phyloP scores from a whole-genome alignment of 2,888 invertebrate genomes.

The Phoronis australis region DNA sequence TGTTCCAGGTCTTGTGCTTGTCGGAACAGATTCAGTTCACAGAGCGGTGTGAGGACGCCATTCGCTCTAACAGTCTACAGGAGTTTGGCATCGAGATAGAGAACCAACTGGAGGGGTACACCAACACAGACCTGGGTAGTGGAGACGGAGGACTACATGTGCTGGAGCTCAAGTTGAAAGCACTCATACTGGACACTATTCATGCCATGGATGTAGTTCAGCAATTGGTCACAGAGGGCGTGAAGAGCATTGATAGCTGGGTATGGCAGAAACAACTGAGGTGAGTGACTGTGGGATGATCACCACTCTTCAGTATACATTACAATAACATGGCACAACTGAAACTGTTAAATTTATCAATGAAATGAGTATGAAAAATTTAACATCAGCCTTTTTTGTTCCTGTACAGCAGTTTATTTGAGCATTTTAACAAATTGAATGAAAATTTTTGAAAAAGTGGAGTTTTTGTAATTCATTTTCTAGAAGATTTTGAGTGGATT shows the following conservation, averaged over 20 bases:
- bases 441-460: too few species aligned
- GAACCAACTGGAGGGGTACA: constrained; percentile 54
- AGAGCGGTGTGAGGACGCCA: constrained; percentile 74
- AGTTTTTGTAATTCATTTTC: too few species aligned
- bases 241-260: constrained; percentile 73
- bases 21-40: constrained; percentile 82
- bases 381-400: too few species aligned
- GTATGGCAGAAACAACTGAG: constrained; percentile 91
- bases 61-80: constrained; percentile 58
- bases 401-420: too few species aligned
- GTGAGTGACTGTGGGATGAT: too few species aligned
- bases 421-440: too few species aligned
- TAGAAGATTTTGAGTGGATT: too few species aligned
- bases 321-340: neutral
- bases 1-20: constrained; percentile 67
- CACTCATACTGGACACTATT: constrained; percentile 86
- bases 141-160: constrained; percentile 52
- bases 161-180: constrained; percentile 80
- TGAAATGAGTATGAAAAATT: neutral
- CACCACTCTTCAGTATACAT: too few species aligned
- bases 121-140: constrained; percentile 42
- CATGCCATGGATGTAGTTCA: constrained; percentile 82
- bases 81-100: constrained; percentile 47
- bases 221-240: constrained; percentile 64
- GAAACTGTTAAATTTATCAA: neutral